Conservation (phyloP, 2,888 invertebrate genomes). For the Meta bourneti region DNA sequence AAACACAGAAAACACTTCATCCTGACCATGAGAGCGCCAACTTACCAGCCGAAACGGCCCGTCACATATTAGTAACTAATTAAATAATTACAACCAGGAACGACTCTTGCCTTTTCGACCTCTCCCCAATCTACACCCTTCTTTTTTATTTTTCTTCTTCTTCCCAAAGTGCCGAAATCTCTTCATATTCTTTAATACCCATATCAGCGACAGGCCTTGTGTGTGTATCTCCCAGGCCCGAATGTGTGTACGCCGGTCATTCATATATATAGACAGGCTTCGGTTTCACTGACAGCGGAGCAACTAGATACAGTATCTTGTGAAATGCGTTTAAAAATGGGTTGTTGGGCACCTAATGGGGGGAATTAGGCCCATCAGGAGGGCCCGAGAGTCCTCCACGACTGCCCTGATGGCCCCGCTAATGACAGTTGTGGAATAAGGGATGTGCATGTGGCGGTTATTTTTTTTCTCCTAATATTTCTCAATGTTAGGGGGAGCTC, state of each 20-base stretch:
- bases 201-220: background rate
- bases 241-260: slow-evolving; percentile 25
- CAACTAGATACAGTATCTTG: slow-evolving; percentile 63
- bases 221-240: background rate
- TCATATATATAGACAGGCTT: slow-evolving; percentile 49
- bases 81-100: slow-evolving; percentile 68
- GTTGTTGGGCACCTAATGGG: slow-evolving; percentile 73
- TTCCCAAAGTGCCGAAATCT: slow-evolving; percentile 3
- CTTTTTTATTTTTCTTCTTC: slow-evolving; percentile 14
- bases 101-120: slow-evolving; percentile 46
- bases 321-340: slow-evolving; percentile 64
- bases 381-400: slow-evolving; percentile 67
- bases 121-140: background rate
- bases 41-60: slow-evolving; percentile 5
- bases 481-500: background rate
- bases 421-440: slow-evolving; percentile 58
- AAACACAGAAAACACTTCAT: background rate
- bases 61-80: slow-evolving; percentile 68
- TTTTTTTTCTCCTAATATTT: slow-evolving; percentile 39
- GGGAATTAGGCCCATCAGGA: slow-evolving; percentile 72
- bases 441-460: slow-evolving; percentile 5
- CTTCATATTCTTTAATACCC: slow-evolving; percentile 23
- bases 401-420: slow-evolving; percentile 71
- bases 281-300: slow-evolving; percentile 37
- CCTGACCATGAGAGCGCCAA: background rate